Evolutionary conservation across 1,140 invertebrate genomes (phyloP), one percentile per base, ranked within the genome.

Genomic region (Cyphomyrmex costatus): DNA sequence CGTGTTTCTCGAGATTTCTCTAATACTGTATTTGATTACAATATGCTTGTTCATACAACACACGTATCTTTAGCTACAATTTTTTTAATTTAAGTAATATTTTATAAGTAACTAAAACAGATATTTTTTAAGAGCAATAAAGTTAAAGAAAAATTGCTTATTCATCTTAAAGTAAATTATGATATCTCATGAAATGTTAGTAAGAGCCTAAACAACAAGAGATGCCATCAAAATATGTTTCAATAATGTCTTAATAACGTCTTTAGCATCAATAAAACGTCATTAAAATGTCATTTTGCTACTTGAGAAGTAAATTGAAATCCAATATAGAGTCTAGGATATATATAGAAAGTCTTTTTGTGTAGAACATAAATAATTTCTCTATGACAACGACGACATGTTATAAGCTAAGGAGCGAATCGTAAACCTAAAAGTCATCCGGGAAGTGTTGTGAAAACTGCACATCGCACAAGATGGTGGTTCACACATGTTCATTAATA

Each of bases 401-500:
- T 12, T 65, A 16, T 60, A 60, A 83, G 53, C 19, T 60, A 82
- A 73, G 27, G 10, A 83, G 36, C 16, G 4, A 46, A 21, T 60
- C 51, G 51, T 74, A 70, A 80, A 73, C 51, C 51, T 73, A 82
- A 60, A 74, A 74, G 33, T 71, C 36, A 73, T 10, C 51, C 24
- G 14, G 53, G 49, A 80, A 74, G 61, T 68, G 49, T 49, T 74
- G 76, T 58, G 76, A 60, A 63, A 61, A 78, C 24, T 66, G 66
- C 33, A 46, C 46, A 24, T n/a, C 42, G 74, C 68, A 70, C 73
- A 56, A 86, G 74, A 89, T 79, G 83, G 79, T 84, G 89, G 82
- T 80, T 86, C 73, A 74, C 87, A 92, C 86, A 88, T 92, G 91
- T 90, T 89, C 91, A 92, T 92, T 92, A 92, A 92, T 91, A 92